Evolutionary conservation across 2,797 vertebrate genomes (phyloP).

Genomic region (Ptychadena robeensis): DNA sequence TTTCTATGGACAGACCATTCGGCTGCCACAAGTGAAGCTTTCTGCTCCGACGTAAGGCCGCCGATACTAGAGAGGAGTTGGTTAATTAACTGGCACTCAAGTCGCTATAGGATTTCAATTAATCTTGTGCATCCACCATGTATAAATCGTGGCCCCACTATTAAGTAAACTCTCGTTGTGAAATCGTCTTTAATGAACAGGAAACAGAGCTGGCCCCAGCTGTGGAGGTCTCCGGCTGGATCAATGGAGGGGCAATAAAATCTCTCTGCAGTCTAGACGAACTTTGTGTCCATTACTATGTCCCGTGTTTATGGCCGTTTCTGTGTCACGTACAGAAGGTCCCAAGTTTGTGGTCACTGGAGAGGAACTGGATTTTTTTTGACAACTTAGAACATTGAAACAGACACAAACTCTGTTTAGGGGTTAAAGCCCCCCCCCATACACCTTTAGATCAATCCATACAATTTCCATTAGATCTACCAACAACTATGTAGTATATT

Average conservation of each 20-base stretch:
- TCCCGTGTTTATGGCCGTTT: not conserved
- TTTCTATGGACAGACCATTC: not conserved
- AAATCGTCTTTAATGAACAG: slow-evolving; percentile 20
- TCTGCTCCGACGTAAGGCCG: not conserved
- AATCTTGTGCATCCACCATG: slow-evolving; percentile 1
- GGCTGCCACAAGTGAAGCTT: not conserved
- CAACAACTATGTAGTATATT: too few relatives aligned
- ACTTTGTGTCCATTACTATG: not conserved
- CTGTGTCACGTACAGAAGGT: not conserved
- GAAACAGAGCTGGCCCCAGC: slow-evolving; percentile 18
- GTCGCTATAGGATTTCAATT: slow-evolving; percentile 42
- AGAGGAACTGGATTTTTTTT: too few relatives aligned
- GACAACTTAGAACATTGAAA: not conserved
- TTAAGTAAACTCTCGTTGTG: slow-evolving; percentile 24
- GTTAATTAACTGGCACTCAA: slow-evolving; percentile 29
- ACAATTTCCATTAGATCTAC: too few relatives aligned
- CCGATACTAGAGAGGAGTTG: not conserved
- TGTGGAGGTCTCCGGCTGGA: slow-evolving; percentile 35
- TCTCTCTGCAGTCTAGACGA: slow-evolving; percentile 40
- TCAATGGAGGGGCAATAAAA: slow-evolving; percentile 43
- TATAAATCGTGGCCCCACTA: slow-evolving; percentile 29
- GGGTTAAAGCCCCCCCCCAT: too few relatives aligned
- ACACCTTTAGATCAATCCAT: too few relatives aligned
- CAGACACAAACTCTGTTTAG: too few relatives aligned
- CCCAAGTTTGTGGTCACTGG: not conserved